Percentiles rank a stretch among this genome's conserved stretches.
These are phyloP conservation scores for Rhogogaster chlorosoma DNA, from an alignment of 2,888 invertebrate species.

Conservation along the genomic window DNA sequence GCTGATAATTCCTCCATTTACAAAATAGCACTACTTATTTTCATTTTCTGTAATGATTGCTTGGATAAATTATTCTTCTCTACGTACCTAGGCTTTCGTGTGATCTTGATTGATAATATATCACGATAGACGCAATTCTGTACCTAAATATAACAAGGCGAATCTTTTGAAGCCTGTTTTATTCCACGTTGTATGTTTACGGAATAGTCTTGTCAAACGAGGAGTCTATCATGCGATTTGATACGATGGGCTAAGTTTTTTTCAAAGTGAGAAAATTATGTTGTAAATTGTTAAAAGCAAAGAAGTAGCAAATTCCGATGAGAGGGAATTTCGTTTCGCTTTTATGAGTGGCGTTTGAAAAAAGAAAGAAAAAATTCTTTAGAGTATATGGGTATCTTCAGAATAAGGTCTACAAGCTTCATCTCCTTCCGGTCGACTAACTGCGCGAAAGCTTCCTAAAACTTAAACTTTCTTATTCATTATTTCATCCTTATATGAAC, in stretches of 20 bases:
- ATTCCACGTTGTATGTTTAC: constrained; percentile 7
- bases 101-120: not conserved
- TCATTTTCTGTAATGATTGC: too few relatives aligned
- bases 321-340: constrained; percentile 4
- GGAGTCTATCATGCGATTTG: not conserved
- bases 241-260: not conserved
- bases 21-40: too few relatives aligned
- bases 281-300: not conserved
- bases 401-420: not conserved
- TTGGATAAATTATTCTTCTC: not conserved
- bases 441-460: not conserved
- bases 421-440: not conserved
- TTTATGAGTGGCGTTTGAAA: not conserved
- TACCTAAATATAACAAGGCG: not conserved
- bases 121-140: not conserved
- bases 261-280: constrained; percentile 26
- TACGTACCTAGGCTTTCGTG: not conserved
- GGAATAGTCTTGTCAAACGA: constrained; percentile 15
- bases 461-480: not conserved
- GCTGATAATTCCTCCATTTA: not conserved
- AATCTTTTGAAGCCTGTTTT: constrained; percentile 3
- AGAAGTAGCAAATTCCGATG: not conserved
- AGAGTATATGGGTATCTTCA: not conserved
- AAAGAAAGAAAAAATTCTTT: not conserved
- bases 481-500: not conserved